Percentiles rank a stretch among this genome's conserved stretches.
Evolutionary conservation across 2,113 vertebrate genomes (phyloP).

Genomic region (Agapornis roseicollis): DNA sequence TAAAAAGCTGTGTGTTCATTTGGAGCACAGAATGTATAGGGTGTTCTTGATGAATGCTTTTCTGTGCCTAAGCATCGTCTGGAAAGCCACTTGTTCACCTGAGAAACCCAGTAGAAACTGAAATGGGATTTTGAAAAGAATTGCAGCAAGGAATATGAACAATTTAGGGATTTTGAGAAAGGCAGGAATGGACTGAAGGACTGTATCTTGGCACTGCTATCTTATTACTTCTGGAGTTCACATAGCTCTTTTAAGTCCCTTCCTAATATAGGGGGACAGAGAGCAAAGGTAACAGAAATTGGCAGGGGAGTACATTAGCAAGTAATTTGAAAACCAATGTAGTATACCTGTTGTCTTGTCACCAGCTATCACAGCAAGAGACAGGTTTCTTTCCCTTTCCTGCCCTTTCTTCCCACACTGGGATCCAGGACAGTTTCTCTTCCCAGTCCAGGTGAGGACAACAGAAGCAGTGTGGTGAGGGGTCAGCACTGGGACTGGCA

Average conservation of each 20-base stretch:
- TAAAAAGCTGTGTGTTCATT: neutral
- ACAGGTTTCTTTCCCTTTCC: neutral
- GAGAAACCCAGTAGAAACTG: neutral
- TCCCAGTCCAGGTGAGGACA: neutral
- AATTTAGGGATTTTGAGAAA: neutral
- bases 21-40: neutral
- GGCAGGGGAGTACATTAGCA: neutral
- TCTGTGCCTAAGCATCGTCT: neutral
- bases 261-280: neutral
- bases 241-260: neutral
- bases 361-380: neutral
- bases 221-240: neutral
- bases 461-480: neutral
- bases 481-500: accelerated
- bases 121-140: neutral
- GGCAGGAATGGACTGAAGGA: neutral
- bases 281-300: neutral
- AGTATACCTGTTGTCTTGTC: neutral
- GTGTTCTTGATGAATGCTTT: neutral
- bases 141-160: neutral
- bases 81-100: neutral
- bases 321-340: neutral
- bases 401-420: neutral
- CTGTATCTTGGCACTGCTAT: neutral
- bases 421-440: neutral